Conservation (phyloP, 1,140 invertebrate species). For the Akabosia matsudoensis region DNA sequence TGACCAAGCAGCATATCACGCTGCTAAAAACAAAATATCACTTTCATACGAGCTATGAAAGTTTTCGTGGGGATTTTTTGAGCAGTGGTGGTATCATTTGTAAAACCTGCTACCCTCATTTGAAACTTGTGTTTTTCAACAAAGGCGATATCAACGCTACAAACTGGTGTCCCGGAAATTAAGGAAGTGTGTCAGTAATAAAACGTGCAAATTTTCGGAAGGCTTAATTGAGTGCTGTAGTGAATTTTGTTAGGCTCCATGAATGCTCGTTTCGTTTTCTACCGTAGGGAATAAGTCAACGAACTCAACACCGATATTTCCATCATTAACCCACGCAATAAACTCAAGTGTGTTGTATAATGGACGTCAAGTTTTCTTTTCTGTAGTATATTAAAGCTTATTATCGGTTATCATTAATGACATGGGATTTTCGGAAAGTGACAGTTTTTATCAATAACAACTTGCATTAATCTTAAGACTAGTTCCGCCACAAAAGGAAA, state of each 20-base stretch:
- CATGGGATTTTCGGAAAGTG: background rate
- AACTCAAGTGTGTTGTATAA: background rate
- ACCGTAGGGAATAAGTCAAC: too few species aligned
- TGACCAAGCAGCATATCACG: background rate
- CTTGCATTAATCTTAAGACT: background rate
- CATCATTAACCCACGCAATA: too few species aligned
- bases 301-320: too few species aligned
- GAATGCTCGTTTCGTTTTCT: background rate
- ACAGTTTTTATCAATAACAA: background rate
- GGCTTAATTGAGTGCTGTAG: background rate
- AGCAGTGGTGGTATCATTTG: background rate
- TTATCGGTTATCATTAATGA: background rate
- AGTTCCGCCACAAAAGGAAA: background rate
- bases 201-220: background rate
- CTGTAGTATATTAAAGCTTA: too few species aligned
- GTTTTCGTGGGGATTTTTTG: background rate
- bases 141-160: too few species aligned
- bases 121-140: too few species aligned
- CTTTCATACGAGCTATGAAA: background rate
- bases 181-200: conserved; percentile 2
- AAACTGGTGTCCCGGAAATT: conserved; percentile 4
- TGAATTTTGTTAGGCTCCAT: background rate
- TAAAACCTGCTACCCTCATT: conserved; percentile 18
- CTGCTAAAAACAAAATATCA: too few species aligned
- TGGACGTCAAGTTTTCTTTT: too few species aligned